phyloP scores from a whole-genome alignment of 2,888 invertebrate genomes.

The Oligia latruncula region DNA sequence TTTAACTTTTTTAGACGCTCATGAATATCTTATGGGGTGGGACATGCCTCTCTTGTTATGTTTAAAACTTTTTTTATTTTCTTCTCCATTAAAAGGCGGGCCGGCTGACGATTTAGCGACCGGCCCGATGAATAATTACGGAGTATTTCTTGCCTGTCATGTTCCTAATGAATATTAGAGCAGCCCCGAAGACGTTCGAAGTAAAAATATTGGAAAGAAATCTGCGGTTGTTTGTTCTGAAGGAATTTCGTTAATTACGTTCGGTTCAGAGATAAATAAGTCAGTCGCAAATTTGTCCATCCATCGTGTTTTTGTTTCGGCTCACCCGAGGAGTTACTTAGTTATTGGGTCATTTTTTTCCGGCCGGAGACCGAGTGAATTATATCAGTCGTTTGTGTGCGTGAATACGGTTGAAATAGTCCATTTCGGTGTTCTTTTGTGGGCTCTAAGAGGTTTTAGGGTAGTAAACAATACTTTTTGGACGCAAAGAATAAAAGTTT shows the following conservation, averaged over 20 bases:
- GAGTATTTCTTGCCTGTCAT: constrained; percentile 88
- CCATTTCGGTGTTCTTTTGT: constrained; percentile 80
- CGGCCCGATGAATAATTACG: constrained; percentile 88
- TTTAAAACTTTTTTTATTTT: constrained; percentile 87
- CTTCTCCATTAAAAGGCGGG: constrained; percentile 84
- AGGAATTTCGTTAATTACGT: constrained; percentile 86
- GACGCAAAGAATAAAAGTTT: constrained; percentile 69
- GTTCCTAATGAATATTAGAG: constrained; percentile 88
- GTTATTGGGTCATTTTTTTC: constrained; percentile 85
- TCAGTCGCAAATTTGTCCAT: constrained; percentile 87
- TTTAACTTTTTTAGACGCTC: constrained; percentile 79
- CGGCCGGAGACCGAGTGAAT: constrained; percentile 77
- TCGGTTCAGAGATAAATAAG: constrained; percentile 84
- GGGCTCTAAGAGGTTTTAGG: constrained; percentile 72
- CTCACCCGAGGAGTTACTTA: constrained; percentile 78
- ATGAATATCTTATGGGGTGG: constrained; percentile 85
- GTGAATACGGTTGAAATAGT: constrained; percentile 80
- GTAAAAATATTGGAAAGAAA: constrained; percentile 77
- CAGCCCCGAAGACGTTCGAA: constrained; percentile 63
- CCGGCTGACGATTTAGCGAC: constrained; percentile 84
- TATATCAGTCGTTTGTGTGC: constrained; percentile 82
- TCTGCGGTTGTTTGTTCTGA: constrained; percentile 77
- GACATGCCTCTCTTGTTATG: constrained; percentile 87
- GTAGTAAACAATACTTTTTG: constrained; percentile 77
- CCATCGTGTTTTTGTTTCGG: constrained; percentile 84